These are phyloP conservation scores for Stegastes partitus DNA, from an alignment of 2,113 vertebrate genomes.

Conservation along the genomic window DNA sequence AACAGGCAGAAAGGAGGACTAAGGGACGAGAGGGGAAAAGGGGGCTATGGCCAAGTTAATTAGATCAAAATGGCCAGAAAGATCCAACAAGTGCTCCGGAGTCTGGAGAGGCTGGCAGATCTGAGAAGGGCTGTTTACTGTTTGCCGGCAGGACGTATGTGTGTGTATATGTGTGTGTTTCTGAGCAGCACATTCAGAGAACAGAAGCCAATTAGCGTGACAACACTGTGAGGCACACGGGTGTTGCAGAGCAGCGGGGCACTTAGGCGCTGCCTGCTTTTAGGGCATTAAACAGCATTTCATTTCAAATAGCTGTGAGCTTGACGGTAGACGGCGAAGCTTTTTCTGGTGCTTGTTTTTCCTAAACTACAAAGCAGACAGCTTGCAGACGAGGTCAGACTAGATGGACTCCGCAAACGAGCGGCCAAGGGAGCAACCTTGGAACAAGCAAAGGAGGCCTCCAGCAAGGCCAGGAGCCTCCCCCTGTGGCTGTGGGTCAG, in stretches of 20 bases:
- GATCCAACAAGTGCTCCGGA: slow-evolving; percentile 48
- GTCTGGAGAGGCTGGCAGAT: slow-evolving; percentile 63
- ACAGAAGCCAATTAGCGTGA: slow-evolving; percentile 60
- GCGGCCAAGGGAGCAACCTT: not conserved
- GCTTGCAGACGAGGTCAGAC: not conserved
- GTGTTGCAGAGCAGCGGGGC: slow-evolving; percentile 16
- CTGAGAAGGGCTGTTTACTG: slow-evolving; percentile 61
- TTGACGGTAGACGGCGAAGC: not conserved
- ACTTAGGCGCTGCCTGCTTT: slow-evolving; percentile 7
- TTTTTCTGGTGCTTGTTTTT: not conserved
- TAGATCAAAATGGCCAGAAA: slow-evolving; percentile 59
- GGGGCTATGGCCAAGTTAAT: slow-evolving; percentile 61
- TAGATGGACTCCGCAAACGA: too few species aligned
- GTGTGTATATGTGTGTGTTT: slow-evolving; percentile 15
- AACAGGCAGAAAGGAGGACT: slow-evolving; percentile 23
- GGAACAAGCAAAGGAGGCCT: not conserved
- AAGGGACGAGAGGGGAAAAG: slow-evolving; percentile 2
- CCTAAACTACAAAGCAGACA: not conserved
- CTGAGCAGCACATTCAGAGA: slow-evolving; percentile 9
- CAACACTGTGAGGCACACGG: slow-evolving; percentile 27
- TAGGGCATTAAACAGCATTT: slow-evolving; percentile 13
- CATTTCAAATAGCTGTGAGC: slow-evolving; percentile 13
- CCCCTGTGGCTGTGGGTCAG: not conserved
- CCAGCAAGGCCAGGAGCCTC: slow-evolving; percentile 8
- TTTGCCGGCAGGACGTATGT: slow-evolving; percentile 40